Base-by-base conservation (phyloP, 2,888 invertebrate species). In the Acronicta alni region DNA sequence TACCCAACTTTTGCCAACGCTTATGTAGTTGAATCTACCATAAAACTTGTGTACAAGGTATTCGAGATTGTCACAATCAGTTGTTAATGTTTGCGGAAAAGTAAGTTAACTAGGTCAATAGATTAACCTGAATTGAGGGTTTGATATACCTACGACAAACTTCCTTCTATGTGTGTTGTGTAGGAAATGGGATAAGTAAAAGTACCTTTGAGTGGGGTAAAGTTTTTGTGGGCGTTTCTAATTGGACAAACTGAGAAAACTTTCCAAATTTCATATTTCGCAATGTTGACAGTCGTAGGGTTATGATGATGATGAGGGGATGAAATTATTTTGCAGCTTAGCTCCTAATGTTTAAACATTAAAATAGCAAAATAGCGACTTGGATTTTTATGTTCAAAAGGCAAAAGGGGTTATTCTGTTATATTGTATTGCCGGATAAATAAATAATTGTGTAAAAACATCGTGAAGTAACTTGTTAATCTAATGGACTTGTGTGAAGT, bases 31-130 rank as follows among this genome's bases (percentile, higher is more conserved):
- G 7, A 1, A 32, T 32, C 32, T 14, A 32, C 32, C 12, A 32
- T 32, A 14, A 32, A 35, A 35, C n/a, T n/a, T n/a, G 35, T 14
- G 35, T n/a, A 35, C 35, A 35, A 35, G 35, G n/a, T 35, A 35
- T n/a, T 35, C 35, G 32, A 32, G 64, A 48, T 39, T 47, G 65
- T 37, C 55, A 51, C 46, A 61, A 68, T 68, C 46, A 69, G 63
- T 43, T 63, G 57, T 71, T 46, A 71, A 56, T 49, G 53, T 42
- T 42, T 35, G 42, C 66, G 51, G 17, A 56, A 49, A 66, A 66
- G 55, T 49, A 65, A 30, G 30, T 30, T 30, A 30, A 35, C 35
- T 70, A 52, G 71, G 75, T 75, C 71, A 60, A 57, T 70, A 57
- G 71, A 57, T 65, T 69, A 57, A 71, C 54, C 51, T 60, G 55